These are phyloP conservation scores for Perognathus longimembris DNA, from an alignment of 2,113 vertebrate genomes.

Conservation along the genomic window DNA sequence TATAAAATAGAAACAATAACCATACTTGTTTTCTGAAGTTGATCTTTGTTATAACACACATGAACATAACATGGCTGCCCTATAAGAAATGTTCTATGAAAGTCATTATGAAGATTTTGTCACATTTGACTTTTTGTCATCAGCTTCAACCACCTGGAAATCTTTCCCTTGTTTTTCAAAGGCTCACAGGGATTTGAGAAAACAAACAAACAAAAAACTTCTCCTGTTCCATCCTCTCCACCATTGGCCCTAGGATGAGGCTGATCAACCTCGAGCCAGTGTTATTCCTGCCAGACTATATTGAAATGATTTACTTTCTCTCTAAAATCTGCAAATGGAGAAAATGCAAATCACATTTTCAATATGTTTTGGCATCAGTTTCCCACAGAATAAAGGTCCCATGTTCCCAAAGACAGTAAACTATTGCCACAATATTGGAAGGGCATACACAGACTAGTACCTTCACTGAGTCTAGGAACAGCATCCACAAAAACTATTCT, in stretches of 20 bases:
- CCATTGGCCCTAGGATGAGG: neutral
- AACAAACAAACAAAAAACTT: neutral
- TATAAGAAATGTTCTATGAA: neutral
- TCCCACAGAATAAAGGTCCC: slow-evolving; percentile 36
- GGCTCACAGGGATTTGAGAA: neutral
- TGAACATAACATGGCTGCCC: neutral
- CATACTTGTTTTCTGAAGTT: neutral
- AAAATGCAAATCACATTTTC: slow-evolving; percentile 21
- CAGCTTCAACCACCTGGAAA: neutral
- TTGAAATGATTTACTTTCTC: slow-evolving; percentile 42
- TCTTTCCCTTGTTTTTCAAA: neutral
- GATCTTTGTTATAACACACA: neutral
- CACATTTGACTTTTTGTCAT: neutral
- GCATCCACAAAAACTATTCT: slow-evolving; percentile 34
- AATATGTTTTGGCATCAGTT: slow-evolving; percentile 40
- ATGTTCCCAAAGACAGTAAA: slow-evolving; percentile 57
- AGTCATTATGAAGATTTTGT: neutral
- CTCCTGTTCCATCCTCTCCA: neutral
- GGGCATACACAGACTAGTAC: neutral
- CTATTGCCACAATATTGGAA: slow-evolving; percentile 47
- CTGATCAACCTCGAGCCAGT: neutral
- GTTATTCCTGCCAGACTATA: neutral
- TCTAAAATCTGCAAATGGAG: slow-evolving; percentile 43
- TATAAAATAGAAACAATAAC: neutral
- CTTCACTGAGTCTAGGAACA: slow-evolving; percentile 17